Evolutionary conservation across 2,888 invertebrate genomes (phyloP), one percentile per base, ranked within the genome.

Genomic region (Psococerastis gibbosa): DNA sequence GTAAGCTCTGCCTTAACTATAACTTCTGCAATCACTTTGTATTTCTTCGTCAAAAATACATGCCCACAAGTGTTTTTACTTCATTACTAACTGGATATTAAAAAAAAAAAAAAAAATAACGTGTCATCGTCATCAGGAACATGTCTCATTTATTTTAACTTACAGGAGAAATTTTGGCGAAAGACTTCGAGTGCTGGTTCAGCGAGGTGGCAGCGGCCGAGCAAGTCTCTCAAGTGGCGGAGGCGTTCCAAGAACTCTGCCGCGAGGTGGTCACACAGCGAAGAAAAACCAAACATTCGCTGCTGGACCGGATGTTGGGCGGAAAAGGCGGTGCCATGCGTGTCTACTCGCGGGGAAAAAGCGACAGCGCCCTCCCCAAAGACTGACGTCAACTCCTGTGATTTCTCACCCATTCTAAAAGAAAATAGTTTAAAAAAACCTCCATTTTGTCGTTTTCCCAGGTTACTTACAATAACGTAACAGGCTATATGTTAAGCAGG

Each of bases 141-240:
- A 11, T 13, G 15, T 17, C 15, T 18, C 15, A 22, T 5, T 15
- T 38, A n/a, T 17, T 16, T 17, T 15, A 42, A 22, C 4, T 47
- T 53, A 3, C 52, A 65, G 65, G 65, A 23, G 84, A 85, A 58
- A 83, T 81, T 52, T 64, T 89, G 42, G 87, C 87, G 8, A 81
- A 85, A 59, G 84, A 87, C 59, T 80, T 82, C 56, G 87, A 88
- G 56, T 87, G 87, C 60, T 78, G 75, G 56, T 89, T 88, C 61
- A 75, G 77, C 32, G 88, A 89, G 62, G 80, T 88, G 9, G 78
- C 87, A 0, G 88, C 88, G 0, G 85, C 88, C 0, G 88, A 89
- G 59, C 85, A 88, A 63, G 69, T 69, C 45, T 71, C 73, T 44
- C 81, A 83, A 57, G 80, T 89, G 3, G 81, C 81, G 0, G 81